Conservation (phyloP, 1,140 invertebrate species). For the Cotesia chilonis region DNA sequence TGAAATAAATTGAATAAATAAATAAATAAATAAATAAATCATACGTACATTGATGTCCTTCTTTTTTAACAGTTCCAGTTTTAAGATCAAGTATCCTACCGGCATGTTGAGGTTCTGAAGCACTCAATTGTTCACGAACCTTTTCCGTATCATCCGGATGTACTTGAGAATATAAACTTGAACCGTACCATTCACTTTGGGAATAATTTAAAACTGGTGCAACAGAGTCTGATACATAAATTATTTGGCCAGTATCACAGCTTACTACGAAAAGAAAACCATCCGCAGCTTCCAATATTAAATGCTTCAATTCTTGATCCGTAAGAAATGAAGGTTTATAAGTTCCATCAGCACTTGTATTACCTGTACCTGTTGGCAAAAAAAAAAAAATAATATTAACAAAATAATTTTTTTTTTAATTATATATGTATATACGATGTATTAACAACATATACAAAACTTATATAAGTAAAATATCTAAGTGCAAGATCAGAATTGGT, state of each 20-base stretch:
- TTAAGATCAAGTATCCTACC: slow-evolving; percentile 97
- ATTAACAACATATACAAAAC: neutral
- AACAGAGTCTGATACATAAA: slow-evolving; percentile 98
- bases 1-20: neutral
- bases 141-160: slow-evolving; percentile 99
- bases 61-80: slow-evolving; percentile 98
- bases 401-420: neutral
- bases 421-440: neutral
- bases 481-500: slow-evolving; percentile 66
- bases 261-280: slow-evolving; percentile 99
- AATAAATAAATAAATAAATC: slow-evolving; percentile 2
- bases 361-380: slow-evolving; percentile 82
- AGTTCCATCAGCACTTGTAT: slow-evolving; percentile 90
- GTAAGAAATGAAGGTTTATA: slow-evolving; percentile 99
- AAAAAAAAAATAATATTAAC: slow-evolving; percentile 38
- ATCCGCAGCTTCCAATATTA: slow-evolving; percentile 98
- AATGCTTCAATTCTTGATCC: slow-evolving; percentile 98
- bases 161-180: slow-evolving; percentile 93
- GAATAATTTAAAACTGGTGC: slow-evolving; percentile 97
- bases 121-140: slow-evolving; percentile 96
- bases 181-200: slow-evolving; percentile 96
- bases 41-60: slow-evolving; percentile 92
- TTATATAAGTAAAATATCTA: slow-evolving; percentile 56
- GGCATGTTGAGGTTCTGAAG: slow-evolving; percentile 94
- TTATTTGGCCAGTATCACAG: slow-evolving; percentile 95